Percentiles rank a stretch among this genome's conserved stretches.
phyloP scores from a whole-genome alignment of 2,113 vertebrate genomes.

The Corydoras maculifer region DNA sequence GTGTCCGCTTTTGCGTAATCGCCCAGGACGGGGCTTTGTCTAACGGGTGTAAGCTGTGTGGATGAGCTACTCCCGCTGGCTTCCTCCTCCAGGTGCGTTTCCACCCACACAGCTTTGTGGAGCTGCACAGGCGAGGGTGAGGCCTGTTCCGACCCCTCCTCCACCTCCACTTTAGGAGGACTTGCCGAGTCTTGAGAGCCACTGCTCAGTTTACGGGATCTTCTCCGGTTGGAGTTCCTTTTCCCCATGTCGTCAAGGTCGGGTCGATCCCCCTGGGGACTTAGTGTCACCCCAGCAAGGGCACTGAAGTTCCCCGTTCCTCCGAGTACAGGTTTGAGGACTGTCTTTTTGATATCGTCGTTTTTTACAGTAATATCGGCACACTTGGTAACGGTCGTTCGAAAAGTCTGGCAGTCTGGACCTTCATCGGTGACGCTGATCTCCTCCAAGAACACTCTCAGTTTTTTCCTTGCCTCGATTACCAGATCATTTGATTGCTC shows the following conservation, averaged over 20 bases:
- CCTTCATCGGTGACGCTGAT: slow-evolving; percentile 14
- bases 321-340: slow-evolving; percentile 40
- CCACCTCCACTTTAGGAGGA: slow-evolving; percentile 12
- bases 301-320: slow-evolving; percentile 42
- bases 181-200: slow-evolving; percentile 11
- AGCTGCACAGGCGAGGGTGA: slow-evolving; percentile 53
- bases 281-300: slow-evolving; percentile 50
- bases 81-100: slow-evolving; percentile 61
- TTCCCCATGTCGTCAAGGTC: slow-evolving; percentile 5
- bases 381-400: slow-evolving; percentile 24
- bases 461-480: slow-evolving; percentile 55
- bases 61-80: slow-evolving; percentile 49
- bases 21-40: slow-evolving; percentile 43
- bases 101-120: slow-evolving; percentile 62
- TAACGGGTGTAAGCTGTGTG: slow-evolving; percentile 50
- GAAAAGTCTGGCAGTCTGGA: background rate
- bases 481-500: slow-evolving; percentile 43
- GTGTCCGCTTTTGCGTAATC: slow-evolving; percentile 20
- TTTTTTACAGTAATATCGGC: slow-evolving; percentile 33
- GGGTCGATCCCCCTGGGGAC: slow-evolving; percentile 31
- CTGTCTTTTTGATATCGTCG: slow-evolving; percentile 45
- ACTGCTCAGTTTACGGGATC: slow-evolving; percentile 22
- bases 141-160: slow-evolving; percentile 11
- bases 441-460: slow-evolving; percentile 55
- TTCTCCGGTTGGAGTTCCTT: slow-evolving; percentile 32